Conservation (phyloP, 2,888 invertebrate genomes). For the Zhuqinia jingwanae region DNA sequence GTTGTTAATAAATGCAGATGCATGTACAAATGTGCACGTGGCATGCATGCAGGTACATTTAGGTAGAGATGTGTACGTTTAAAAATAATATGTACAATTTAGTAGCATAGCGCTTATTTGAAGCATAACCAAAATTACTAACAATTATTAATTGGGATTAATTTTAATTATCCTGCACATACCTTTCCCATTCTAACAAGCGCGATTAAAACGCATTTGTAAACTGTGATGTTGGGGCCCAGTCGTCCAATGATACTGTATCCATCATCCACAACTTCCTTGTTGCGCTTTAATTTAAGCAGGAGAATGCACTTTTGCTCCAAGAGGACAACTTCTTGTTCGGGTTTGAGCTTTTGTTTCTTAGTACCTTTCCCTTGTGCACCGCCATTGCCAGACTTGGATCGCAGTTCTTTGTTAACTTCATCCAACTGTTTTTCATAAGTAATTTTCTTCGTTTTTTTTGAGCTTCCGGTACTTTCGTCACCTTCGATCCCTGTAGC, state of each 20-base stretch:
- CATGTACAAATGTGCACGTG: too few species aligned
- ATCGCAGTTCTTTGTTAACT: conserved; percentile 50
- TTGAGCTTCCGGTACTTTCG: conserved; percentile 19
- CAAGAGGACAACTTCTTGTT: conserved; percentile 58
- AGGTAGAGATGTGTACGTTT: too few species aligned
- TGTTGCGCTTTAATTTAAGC: conserved; percentile 75
- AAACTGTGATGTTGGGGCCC: conserved; percentile 73
- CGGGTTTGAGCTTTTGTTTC: conserved; percentile 50
- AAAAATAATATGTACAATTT: background rate
- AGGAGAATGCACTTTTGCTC: conserved; percentile 69
- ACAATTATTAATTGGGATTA: background rate
- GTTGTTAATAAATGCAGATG: too few species aligned
- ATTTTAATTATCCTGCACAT: conserved; percentile 17
- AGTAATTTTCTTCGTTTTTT: conserved; percentile 44
- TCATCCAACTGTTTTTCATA: conserved; percentile 69
- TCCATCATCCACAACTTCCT: conserved; percentile 75
- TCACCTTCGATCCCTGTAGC: background rate
- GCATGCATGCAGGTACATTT: too few species aligned
- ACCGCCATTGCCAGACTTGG: conserved; percentile 2
- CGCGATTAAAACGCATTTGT: conserved; percentile 76
- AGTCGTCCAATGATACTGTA: conserved; percentile 75
- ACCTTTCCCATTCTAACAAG: conserved; percentile 76
- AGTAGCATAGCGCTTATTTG: too few species aligned
- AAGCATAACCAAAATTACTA: too few species aligned
- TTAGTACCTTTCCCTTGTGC: conserved; percentile 34